Percentiles rank a stretch among this genome's conserved stretches.
Conservation (phyloP, 2,797 vertebrate genomes). For the Epinephelus awoara region DNA sequence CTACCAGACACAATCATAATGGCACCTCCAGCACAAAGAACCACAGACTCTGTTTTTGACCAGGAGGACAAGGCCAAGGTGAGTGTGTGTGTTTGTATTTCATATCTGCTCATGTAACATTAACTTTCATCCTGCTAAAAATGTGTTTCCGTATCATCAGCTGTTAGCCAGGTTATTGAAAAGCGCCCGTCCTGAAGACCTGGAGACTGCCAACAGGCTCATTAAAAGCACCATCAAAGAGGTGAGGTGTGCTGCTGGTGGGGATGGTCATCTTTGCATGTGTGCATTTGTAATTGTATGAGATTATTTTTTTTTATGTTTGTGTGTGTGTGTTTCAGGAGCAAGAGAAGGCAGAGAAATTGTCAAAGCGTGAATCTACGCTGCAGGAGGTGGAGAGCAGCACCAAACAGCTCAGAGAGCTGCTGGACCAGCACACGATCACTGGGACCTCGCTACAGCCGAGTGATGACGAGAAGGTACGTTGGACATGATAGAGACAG, state of each 20-base stretch:
- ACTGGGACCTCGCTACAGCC: conserved; percentile 61
- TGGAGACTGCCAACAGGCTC: conserved; percentile 92
- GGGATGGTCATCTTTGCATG: not conserved
- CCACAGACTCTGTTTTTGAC: conserved; percentile 90
- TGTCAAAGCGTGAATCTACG: conserved; percentile 79
- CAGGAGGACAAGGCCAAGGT: conserved; percentile 93
- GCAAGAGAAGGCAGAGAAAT: conserved; percentile 89
- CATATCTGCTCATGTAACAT: not conserved
- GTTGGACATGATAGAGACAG: not conserved
- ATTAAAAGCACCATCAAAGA: conserved; percentile 92
- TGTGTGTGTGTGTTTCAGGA: conserved; percentile 80
- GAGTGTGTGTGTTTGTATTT: conserved; percentile 22
- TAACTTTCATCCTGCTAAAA: conserved; percentile 1
- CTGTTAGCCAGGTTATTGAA: conserved; percentile 89
- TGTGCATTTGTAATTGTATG: not conserved
- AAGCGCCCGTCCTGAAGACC: conserved; percentile 88
- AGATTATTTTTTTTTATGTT: conserved; percentile 8
- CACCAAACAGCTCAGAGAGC: conserved; percentile 79
- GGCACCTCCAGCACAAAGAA: conserved; percentile 89
- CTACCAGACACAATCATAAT: conserved; percentile 86
- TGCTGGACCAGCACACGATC: conserved; percentile 76
- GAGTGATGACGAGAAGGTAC: conserved; percentile 85
- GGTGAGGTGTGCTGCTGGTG: conserved; percentile 76
- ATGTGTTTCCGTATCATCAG: conserved; percentile 72
- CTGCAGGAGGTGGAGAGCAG: conserved; percentile 88